Evolutionary conservation across 2,113 vertebrate species (phyloP).

Genomic region (Oryzias curvinotus): DNA sequence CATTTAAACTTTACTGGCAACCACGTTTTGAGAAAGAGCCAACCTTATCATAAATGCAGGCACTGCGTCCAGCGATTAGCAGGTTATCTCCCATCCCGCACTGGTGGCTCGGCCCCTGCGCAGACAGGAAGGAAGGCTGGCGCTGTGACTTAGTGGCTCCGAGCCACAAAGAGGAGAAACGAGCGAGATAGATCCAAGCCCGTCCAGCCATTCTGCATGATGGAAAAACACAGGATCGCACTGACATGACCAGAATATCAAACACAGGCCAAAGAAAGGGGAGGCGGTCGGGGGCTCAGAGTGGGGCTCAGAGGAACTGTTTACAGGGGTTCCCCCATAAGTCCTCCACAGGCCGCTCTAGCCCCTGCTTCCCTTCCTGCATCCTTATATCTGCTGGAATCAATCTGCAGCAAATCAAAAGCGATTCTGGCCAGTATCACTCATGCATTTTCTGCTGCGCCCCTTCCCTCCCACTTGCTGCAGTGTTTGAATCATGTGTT

Average conservation of each 20-base stretch:
- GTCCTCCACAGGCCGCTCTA: conserved; percentile 22
- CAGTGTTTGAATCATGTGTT: conserved; percentile 32
- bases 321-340: conserved; percentile 5
- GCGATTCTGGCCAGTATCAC: conserved; percentile 25
- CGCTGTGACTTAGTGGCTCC: conserved; percentile 56
- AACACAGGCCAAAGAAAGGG: conserved; percentile 56
- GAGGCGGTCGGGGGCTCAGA: conserved; percentile 21
- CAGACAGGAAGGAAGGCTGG: conserved; percentile 74
- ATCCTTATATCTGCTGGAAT: conserved; percentile 15
- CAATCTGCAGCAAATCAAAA: conserved; percentile 19
- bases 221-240: conserved; percentile 61
- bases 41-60: conserved; percentile 65
- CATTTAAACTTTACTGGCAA: conserved; percentile 67
- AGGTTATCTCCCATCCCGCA: conserved; percentile 77
- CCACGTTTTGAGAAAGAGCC: conserved; percentile 24
- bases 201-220: conserved; percentile 28
- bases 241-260: conserved; percentile 71
- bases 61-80: conserved; percentile 58
- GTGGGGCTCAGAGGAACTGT: conserved; percentile 17
- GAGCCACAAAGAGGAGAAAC: conserved; percentile 41
- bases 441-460: conserved; percentile 18
- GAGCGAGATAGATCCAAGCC: conserved; percentile 42
- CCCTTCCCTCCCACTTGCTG: conserved; percentile 15
- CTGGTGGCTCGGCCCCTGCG: conserved; percentile 52
- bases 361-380: conserved; percentile 27